Conservation (phyloP, 2,888 invertebrate species). For the Tetragnatha montana region DNA sequence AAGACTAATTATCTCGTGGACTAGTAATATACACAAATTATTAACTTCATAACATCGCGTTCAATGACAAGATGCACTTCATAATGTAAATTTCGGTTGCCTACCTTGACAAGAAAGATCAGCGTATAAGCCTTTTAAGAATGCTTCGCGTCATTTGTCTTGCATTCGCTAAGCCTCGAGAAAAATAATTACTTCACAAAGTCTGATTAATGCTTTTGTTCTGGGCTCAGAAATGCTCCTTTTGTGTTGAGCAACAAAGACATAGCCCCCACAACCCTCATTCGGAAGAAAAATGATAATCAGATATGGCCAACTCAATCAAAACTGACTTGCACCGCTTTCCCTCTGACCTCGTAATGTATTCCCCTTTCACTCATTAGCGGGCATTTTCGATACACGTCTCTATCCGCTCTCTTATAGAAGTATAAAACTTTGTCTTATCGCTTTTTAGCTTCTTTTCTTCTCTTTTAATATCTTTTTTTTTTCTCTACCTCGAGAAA, state of each 20-base stretch:
- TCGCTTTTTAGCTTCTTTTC: conserved; percentile 22
- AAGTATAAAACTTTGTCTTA: conserved; percentile 30
- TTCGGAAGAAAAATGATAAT: neutral
- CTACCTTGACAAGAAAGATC: no score
- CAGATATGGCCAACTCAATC: neutral
- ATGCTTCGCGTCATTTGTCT: neutral
- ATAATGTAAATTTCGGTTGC: no score
- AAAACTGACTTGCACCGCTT: neutral
- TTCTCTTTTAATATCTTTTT: conserved; percentile 20
- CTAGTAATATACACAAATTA: no score
- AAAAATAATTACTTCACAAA: neutral
- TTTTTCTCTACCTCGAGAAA: conserved; percentile 8
- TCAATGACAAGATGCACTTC: no score
- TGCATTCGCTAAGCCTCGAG: neutral
- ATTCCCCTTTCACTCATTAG: conserved; percentile 39
- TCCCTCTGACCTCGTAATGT: conserved; percentile 13
- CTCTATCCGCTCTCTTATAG: conserved; percentile 14
- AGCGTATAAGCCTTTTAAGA: no score
- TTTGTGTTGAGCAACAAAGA: neutral
- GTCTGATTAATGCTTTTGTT: neutral
- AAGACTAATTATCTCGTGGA: no score
- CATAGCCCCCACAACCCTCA: neutral
- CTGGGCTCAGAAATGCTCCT: neutral
- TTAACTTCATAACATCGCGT: no score
- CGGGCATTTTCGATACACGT: conserved; percentile 33